Conservation (phyloP, 2,797 vertebrate species). For the Chrysocyon brachyurus region DNA sequence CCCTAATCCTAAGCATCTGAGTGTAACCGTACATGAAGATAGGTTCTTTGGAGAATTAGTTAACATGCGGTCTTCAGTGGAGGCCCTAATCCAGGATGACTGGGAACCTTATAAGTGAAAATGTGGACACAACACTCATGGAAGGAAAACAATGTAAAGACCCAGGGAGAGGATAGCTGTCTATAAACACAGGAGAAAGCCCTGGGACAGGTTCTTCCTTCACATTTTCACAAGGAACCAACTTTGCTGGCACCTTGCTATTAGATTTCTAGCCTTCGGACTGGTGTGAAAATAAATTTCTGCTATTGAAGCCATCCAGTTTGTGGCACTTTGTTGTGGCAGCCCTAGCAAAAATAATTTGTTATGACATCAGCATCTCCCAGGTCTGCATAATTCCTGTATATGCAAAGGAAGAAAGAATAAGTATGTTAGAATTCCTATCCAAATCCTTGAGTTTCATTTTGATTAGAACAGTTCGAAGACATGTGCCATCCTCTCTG, state of each 20-base stretch:
- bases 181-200: background rate
- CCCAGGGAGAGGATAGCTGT: background rate
- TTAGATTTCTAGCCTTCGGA: background rate
- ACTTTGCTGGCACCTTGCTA: background rate
- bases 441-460: conserved; percentile 1
- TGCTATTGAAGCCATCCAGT: background rate
- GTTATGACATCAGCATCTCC: background rate
- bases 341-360: background rate
- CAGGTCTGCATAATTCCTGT: background rate
- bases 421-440: background rate
- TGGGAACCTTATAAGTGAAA: background rate
- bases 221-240: background rate
- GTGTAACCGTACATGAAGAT: background rate
- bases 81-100: background rate
- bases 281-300: background rate
- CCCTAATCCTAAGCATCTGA: background rate
- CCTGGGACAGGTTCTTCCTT: background rate
- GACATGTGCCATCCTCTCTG: background rate
- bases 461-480: background rate
- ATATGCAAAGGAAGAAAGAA: background rate
- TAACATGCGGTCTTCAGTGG: background rate
- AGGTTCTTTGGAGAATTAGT: background rate
- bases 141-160: background rate
- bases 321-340: background rate
- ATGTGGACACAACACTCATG: background rate